Conservation (phyloP, 2,797 vertebrate genomes). For the Sebastes goodei region DNA sequence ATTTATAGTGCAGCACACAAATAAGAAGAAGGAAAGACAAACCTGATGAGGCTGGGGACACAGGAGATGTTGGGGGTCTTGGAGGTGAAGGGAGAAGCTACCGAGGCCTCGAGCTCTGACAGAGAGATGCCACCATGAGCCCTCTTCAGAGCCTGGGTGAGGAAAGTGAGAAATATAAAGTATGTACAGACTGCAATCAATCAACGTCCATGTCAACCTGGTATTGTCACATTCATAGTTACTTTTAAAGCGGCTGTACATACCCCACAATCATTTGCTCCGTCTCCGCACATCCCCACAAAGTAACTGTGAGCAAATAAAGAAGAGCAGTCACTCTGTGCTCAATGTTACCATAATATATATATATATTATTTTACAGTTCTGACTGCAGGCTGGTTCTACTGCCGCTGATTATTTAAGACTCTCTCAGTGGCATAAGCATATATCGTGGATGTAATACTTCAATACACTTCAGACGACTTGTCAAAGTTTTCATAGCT, state of each 20-base stretch:
- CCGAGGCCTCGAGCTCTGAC: constrained; percentile 97
- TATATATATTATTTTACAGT: background rate
- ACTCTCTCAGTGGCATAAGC: background rate
- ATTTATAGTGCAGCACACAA: background rate
- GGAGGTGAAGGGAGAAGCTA: constrained; percentile 98
- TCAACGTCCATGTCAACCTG: background rate
- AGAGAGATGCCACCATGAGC: constrained; percentile 96
- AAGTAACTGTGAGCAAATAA: constrained; percentile 87
- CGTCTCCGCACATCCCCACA: constrained; percentile 98
- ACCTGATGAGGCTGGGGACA: constrained; percentile 96
- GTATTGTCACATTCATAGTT: background rate
- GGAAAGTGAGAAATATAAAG: background rate
- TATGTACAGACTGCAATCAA: background rate
- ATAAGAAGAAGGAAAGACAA: background rate
- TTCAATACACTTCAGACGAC: background rate
- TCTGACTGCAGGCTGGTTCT: background rate
- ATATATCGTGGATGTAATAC: background rate
- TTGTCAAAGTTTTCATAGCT: background rate
- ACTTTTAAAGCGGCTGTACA: constrained; percentile 61
- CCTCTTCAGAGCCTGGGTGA: constrained; percentile 90
- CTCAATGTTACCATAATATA: background rate
- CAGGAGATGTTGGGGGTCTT: constrained; percentile 95
- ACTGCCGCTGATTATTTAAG: background rate
- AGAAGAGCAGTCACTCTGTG: background rate
- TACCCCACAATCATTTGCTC: constrained; percentile 98